A percentile compares a stretch with the other conserved stretches of the same genome.
Conservation (phyloP, 1,140 invertebrate genomes). For the Micrasema longulum region DNA sequence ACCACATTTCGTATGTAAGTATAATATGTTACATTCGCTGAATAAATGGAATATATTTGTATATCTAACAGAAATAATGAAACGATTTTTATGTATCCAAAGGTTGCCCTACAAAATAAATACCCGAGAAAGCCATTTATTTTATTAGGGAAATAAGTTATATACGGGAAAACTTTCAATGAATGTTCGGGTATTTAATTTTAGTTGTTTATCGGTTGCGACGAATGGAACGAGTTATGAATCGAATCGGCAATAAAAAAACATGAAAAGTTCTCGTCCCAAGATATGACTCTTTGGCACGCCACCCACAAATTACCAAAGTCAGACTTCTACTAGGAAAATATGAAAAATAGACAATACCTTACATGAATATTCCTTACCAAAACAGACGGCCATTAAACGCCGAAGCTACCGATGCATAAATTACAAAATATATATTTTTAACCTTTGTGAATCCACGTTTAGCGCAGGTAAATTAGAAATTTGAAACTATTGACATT, state of each 20-base stretch:
- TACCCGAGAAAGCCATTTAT: constrained; percentile 22
- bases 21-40: too few relatives aligned
- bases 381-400: constrained; percentile 23
- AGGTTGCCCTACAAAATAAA: constrained; percentile 27
- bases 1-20: too few relatives aligned
- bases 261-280: constrained; percentile 41
- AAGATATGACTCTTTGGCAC: constrained; percentile 34
- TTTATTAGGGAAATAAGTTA: constrained; percentile 37
- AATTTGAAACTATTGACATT: constrained; percentile 53
- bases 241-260: constrained; percentile 45
- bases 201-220: constrained; percentile 40
- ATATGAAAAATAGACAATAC: constrained; percentile 39
- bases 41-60: too few relatives aligned
- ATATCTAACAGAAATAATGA: constrained; percentile 3
- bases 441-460: constrained; percentile 15
- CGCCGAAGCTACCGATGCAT: constrained; percentile 33
- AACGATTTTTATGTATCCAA: constrained; percentile 28
- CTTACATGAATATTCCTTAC: constrained; percentile 47
- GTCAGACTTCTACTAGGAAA: constrained; percentile 23
- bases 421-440: constrained; percentile 26
- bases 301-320: constrained; percentile 35
- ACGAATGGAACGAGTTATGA: constrained; percentile 42
- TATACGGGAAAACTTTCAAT: constrained; percentile 37
- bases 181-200: constrained; percentile 36
- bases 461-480: constrained; percentile 53